Base-by-base conservation (phyloP, 1,140 invertebrate genomes). In the Prorops nasuta region DNA sequence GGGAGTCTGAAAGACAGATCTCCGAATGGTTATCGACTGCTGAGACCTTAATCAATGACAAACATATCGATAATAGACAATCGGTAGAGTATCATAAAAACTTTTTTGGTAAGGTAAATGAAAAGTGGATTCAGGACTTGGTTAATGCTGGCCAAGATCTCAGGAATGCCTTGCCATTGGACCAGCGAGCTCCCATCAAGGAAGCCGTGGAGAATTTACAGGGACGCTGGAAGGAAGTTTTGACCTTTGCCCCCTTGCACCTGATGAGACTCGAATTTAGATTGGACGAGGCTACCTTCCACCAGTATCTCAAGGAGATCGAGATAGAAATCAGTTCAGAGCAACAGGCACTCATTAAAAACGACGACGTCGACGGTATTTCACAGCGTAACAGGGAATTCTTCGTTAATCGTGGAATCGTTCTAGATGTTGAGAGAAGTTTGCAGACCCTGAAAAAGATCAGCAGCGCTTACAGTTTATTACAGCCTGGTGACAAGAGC, bases 231-330 rank as follows among this genome's bases (percentile, higher is more conserved):
- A 85, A 87, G 51, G 83, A 89, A 49, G 84, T 94, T 6, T 76
- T 91, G 9, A 81, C 81, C 10, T 83, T 87, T 54, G 90, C 90
- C 1, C 94, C 94, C 0, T 75, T 91, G 17, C 92, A 94, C 76
- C 77, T 96, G 18, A 86, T 94, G 76, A 84, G 86, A 55, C 78
- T 96, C n/a, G 93, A 98, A 74, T 96, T 96, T 72, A 76, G 86
- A 12, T 69, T 94, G 3, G 89, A 94, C 49, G 91, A 96, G 71
- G 83, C 87, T 12, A 85, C 88, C 1, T 95, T 96, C 73, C 81
- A 86, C 43, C 86, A 92, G 46, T 89, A 89, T 51, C 76, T 96
- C 21, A 90, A 92, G 61, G 90, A 94, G 58, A 89, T 96, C 45
- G 92, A 97, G 67, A 89, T 89, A 64, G 90, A 95, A 69, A 82